phyloP scores from a whole-genome alignment of 2,113 vertebrate species.

The Urocynchramus pylzowi region DNA sequence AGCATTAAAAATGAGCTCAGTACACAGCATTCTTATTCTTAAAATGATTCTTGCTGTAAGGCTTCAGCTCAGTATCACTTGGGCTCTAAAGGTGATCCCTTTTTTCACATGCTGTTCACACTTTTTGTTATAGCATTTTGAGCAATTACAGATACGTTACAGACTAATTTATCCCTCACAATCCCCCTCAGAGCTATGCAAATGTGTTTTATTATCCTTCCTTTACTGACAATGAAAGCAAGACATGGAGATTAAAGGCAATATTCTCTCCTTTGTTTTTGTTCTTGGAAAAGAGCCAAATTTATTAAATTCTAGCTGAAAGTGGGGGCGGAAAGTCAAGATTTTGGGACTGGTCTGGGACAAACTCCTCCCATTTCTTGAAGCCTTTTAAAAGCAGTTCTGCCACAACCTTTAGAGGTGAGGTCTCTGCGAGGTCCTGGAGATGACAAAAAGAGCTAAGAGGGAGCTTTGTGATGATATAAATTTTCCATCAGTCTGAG shows the following conservation, averaged over 20 bases:
- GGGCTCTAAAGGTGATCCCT: neutral
- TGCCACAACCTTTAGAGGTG: neutral
- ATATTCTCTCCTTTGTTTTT: neutral
- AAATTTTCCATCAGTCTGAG: neutral
- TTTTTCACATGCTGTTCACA: neutral
- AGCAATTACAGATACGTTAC: neutral
- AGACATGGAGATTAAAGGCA: neutral
- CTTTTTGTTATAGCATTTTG: neutral
- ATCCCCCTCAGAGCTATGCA: neutral
- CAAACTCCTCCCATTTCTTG: neutral
- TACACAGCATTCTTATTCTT: neutral
- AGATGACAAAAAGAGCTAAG: neutral
- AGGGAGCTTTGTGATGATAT: neutral
- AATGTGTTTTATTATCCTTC: neutral
- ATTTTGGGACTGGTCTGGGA: neutral
- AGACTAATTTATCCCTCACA: neutral
- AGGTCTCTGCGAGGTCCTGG: neutral
- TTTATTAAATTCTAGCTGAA: neutral
- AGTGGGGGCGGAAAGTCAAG: neutral
- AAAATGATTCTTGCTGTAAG: neutral
- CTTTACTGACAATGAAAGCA: neutral
- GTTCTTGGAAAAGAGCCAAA: neutral
- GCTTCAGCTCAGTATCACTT: neutral
- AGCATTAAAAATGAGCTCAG: neutral
- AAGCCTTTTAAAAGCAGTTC: neutral